Percentiles rank a stretch among this genome's conserved stretches.
Evolutionary conservation across 2,113 vertebrate genomes (phyloP).

Genomic region (Zootoca vivipara): DNA sequence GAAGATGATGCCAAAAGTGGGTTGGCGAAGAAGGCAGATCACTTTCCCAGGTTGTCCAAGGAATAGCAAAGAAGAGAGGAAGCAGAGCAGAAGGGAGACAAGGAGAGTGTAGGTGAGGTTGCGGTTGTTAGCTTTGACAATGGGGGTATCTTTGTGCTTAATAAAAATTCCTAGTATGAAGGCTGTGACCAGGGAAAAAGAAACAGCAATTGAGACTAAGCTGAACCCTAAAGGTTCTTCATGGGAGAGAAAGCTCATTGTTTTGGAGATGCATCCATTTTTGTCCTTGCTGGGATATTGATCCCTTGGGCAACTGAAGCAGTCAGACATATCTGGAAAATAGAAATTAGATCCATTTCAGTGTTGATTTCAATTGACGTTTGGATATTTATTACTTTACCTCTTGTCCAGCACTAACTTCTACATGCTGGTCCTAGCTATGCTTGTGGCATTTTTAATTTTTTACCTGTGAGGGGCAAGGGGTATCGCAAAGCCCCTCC

Average conservation of each 20-base stretch:
- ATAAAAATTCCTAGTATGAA: not conserved
- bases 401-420: not conserved
- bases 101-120: not conserved
- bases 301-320: not conserved
- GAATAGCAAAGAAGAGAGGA: not conserved
- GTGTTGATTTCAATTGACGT: not conserved
- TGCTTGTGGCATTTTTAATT: too few relatives aligned
- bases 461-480: too few relatives aligned
- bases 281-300: not conserved
- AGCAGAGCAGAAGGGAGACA: not conserved
- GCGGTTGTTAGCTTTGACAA: constrained; percentile 9
- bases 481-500: too few relatives aligned
- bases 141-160: not conserved
- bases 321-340: not conserved
- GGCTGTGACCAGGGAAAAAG: not conserved
- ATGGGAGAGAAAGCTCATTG: not conserved
- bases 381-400: not conserved
- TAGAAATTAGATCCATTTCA: not conserved
- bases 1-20: constrained; percentile 8
- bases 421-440: not conserved
- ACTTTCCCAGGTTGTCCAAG: not conserved
- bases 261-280: not conserved
- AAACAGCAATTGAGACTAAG: not conserved
- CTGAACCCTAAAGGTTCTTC: not conserved
- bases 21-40: not conserved